These are phyloP conservation scores for Tachysurus vachellii DNA, from an alignment of 2,113 vertebrate genomes.

Conservation along the genomic window DNA sequence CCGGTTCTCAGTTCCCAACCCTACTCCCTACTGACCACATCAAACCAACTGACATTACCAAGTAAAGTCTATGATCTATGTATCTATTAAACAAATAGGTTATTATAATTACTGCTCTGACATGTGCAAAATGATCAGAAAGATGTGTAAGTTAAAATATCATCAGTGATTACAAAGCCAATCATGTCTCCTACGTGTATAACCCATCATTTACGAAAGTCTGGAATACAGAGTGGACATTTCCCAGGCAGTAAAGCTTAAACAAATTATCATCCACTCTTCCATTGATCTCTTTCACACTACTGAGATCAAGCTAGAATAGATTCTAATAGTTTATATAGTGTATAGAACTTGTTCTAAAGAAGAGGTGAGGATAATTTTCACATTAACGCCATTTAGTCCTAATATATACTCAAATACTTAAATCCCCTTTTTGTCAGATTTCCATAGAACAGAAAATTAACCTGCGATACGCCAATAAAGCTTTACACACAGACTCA, in stretches of 20 bases:
- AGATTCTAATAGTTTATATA: background rate
- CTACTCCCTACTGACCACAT: background rate
- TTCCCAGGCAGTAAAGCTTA: background rate
- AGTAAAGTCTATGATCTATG: background rate
- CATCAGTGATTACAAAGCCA: background rate
- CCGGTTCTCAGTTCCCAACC: too few relatives aligned
- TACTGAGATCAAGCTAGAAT: background rate
- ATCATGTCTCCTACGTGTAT: background rate
- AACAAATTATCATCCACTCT: background rate
- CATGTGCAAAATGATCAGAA: background rate
- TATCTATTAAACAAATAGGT: background rate
- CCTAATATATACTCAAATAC: background rate
- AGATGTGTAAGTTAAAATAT: background rate
- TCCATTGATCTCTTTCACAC: background rate
- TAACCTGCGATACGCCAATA: background rate
- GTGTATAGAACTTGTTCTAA: background rate
- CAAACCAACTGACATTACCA: background rate
- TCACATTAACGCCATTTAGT: background rate
- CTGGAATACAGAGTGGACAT: background rate
- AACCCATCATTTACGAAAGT: background rate
- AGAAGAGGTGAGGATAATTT: background rate
- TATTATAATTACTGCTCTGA: background rate
- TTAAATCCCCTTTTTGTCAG: background rate
- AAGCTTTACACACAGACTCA: background rate
- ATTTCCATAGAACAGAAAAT: background rate